Evolutionary conservation across 2,888 invertebrate genomes (phyloP), one percentile per base, ranked within the genome.

Genomic region (Macrostomum cliftonense): DNA sequence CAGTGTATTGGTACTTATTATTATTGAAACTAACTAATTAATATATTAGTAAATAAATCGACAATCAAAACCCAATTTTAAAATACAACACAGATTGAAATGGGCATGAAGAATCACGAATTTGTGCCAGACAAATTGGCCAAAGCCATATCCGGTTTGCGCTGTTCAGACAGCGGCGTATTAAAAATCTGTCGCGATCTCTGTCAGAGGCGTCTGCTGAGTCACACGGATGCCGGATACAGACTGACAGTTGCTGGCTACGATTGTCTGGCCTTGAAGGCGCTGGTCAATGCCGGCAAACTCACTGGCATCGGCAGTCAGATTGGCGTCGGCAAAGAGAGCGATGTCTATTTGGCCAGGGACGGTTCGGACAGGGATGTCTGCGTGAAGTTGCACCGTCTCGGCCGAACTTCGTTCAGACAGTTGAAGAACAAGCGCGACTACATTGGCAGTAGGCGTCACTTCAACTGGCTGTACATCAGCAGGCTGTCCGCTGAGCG

Each of bases 31-130:
- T 19, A 20, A 12, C 21, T 44, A 11, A 38, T 12, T 37, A 38
- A 13, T 12, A n/a, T 12, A 46, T n/a, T n/a, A n/a, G n/a, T n/a
- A n/a, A n/a, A n/a, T n/a, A n/a, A n/a, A n/a, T n/a, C n/a, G n/a
- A n/a, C n/a, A n/a, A n/a, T n/a, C n/a, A n/a, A n/a, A n/a, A n/a
- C n/a, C n/a, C n/a, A n/a, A n/a, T n/a, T n/a, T n/a, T n/a, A n/a
- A n/a, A n/a, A n/a, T n/a, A 42, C 11, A 50, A 71, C 71, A 39
- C 58, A 88, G 86, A 82, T 97, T 64, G 97, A 97, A 77, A 93
- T 93, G 91, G 95, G 95, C n/a, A 89, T 95, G 91, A 93, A 89
- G 67, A 97, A 99, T 68, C 97, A 99, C 64, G 95, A 97, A 70
- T 71, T 95, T 5, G 95, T 97, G 0, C 91, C 95, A 1, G 81